phyloP scores from a whole-genome alignment of 2,113 vertebrate species.

The Cryptotis parvus region DNA sequence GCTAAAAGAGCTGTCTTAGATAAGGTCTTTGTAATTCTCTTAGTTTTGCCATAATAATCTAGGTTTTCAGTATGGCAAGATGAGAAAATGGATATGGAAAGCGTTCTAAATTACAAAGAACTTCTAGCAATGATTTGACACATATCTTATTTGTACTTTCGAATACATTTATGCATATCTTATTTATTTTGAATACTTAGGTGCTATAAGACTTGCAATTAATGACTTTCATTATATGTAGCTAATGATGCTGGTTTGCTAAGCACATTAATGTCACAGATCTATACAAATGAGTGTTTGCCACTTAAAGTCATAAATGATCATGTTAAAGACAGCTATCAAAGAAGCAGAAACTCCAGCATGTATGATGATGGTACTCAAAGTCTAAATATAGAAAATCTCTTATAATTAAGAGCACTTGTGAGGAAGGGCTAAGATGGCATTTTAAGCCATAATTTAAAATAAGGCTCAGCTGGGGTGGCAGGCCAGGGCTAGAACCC shows the following conservation, averaged over 20 bases:
- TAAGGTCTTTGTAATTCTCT: neutral
- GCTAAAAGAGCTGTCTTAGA: neutral
- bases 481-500: too few relatives aligned
- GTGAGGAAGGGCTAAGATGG: conserved; percentile 35
- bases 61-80: neutral
- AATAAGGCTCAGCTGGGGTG: too few relatives aligned
- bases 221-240: conserved; percentile 43
- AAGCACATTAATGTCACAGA: conserved; percentile 14
- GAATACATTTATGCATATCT: neutral
- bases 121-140: neutral
- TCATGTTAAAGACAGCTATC: conserved; percentile 9
- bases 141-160: neutral
- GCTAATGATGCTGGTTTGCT: conserved; percentile 16
- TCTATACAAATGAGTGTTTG: neutral
- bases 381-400: conserved; percentile 42
- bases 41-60: neutral
- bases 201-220: neutral
- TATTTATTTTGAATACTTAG: neutral
- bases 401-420: conserved; percentile 22
- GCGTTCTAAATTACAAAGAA: conserved; percentile 23
- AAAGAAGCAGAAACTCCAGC: neutral
- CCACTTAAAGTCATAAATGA: neutral
- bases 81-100: neutral
- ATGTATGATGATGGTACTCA: neutral
- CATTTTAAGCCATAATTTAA: conserved; percentile 44